These are phyloP conservation scores for Serripes groenlandicus DNA, from an alignment of 2,888 invertebrate genomes.

Conservation along the genomic window DNA sequence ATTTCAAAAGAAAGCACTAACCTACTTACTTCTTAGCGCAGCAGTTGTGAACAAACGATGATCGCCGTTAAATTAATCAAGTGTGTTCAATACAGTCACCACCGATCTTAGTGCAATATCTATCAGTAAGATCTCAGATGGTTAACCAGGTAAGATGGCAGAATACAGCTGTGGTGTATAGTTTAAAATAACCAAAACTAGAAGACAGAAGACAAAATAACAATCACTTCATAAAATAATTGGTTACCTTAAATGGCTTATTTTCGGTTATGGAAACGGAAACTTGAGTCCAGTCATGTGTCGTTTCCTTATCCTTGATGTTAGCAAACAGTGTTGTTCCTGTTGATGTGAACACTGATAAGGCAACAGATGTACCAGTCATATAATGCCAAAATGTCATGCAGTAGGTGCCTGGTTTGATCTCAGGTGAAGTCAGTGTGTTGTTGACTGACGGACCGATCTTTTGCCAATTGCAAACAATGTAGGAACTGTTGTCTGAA, in stretches of 20 bases:
- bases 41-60: too few relatives aligned
- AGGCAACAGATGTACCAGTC: neutral
- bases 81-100: too few relatives aligned
- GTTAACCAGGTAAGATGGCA: neutral
- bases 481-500: constrained; percentile 7
- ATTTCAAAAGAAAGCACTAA: too few relatives aligned
- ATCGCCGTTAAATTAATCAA: too few relatives aligned
- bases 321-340: constrained; percentile 5
- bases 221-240: neutral
- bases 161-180: neutral
- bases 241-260: constrained; percentile 1
- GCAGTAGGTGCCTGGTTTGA: constrained; percentile 11
- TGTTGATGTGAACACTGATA: neutral
- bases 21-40: too few relatives aligned
- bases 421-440: neutral
- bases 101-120: too few relatives aligned
- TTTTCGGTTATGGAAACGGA: neutral
- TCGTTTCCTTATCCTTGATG: constrained; percentile 4
- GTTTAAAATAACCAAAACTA: neutral
- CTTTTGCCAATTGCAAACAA: constrained; percentile 7
- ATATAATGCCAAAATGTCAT: constrained; percentile 16
- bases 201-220: neutral
- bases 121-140: too few relatives aligned
- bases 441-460: constrained; percentile 1
- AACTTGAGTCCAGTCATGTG: constrained; percentile 8